A percentile compares a stretch with the other conserved stretches of the same genome.
These are phyloP conservation scores for Osmerus mordax DNA, from an alignment of 2,113 vertebrate species.

Conservation along the genomic window DNA sequence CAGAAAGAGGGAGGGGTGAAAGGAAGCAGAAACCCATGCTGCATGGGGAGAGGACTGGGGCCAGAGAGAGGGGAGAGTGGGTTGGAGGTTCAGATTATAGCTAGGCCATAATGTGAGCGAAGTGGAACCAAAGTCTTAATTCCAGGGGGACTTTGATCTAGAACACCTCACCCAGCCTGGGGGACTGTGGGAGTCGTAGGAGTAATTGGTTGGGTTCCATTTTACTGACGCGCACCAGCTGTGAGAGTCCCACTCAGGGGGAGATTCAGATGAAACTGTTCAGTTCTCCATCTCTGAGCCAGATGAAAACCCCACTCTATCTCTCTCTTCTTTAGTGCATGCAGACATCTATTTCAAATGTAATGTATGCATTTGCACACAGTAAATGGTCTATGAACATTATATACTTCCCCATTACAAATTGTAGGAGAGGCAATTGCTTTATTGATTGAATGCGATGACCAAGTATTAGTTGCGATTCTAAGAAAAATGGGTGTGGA, in stretches of 20 bases:
- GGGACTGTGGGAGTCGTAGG: background rate
- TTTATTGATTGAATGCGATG: background rate
- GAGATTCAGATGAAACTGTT: background rate
- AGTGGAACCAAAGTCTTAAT: slow-evolving; percentile 25
- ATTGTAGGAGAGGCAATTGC: background rate
- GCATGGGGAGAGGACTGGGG: no score
- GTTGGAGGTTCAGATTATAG: background rate
- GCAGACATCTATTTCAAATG: no score
- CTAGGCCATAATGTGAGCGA: background rate
- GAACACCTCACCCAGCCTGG: slow-evolving; percentile 4
- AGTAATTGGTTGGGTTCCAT: slow-evolving; percentile 12
- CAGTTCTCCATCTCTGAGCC: no score
- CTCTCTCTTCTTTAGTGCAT: no score
- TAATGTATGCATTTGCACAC: no score
- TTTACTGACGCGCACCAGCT: slow-evolving; percentile 7
- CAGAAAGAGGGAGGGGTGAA: background rate
- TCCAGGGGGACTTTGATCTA: slow-evolving; percentile 16
- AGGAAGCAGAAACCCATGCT: background rate
- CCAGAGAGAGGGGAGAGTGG: background rate
- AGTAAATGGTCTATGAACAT: no score
- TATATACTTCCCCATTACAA: no score
- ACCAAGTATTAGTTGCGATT: background rate
- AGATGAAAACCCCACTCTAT: no score
- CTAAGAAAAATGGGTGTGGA: background rate
- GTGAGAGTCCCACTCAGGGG: background rate